Evolutionary conservation across 1,140 invertebrate genomes (phyloP), one percentile per base, ranked within the genome.

Genomic region (Condylostylus longicornis): DNA sequence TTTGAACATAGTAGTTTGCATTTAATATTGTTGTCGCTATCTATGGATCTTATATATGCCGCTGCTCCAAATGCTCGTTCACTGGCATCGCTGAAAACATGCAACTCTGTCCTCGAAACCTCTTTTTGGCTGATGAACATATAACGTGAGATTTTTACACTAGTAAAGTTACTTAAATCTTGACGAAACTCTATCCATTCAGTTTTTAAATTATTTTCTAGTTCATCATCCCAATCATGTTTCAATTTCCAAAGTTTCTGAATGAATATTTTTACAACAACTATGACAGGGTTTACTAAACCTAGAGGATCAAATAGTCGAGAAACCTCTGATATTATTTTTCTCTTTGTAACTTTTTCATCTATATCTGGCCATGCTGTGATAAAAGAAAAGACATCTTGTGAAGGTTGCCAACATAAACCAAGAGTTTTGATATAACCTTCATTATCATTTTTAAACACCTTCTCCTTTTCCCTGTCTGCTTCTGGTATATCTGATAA

Each of bases 291-390:
- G 8, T 48, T 40, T n/a, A 58, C 33, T 39, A 53, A 53, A 18
- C 58, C 61, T 14, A 63, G 37, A 37, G 57, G 58, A 37, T 62
- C 59, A 33, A 45, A 64, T 7, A 59, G 17, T 38, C 43, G 43
- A 4, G 58, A 42, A 10, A 58, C 40, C 12, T 55, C 39, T 6
- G 52, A 51, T 4, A 55, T 31, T 8, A 55, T 35, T 12, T 38
- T 40, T 32, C 54, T 19, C 28, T 57, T 57, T 3, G 52, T 53
- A 1, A 46, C 37, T 4, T 30, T 42, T 22, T 39, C 2, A n/a
- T n/a, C n/a, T n/a, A n/a, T n/a, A n/a, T n/a, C n/a, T n/a, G n/a
- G n/a, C n/a, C n/a, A n/a, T n/a, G n/a, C n/a, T n/a, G n/a, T n/a
- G n/a, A n/a, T n/a, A n/a, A n/a, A n/a, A n/a, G n/a, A n/a, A n/a